Conservation (phyloP, 2,888 invertebrate species). For the Coremacera marginata region DNA sequence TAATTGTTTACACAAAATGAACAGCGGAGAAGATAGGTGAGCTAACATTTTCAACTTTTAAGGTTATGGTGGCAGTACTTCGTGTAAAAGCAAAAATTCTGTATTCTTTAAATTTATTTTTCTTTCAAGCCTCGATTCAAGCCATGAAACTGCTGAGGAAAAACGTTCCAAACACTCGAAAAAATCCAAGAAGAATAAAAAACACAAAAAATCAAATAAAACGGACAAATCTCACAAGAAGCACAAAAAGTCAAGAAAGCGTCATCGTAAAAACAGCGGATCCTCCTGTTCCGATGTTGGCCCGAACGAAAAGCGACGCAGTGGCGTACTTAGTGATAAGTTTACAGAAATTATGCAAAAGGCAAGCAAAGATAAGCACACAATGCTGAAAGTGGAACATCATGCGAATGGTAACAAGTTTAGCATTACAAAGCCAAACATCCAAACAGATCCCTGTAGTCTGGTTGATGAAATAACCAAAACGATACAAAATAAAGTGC, state of each 20-base stretch:
- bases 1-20: slow-evolving; percentile 44
- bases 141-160: slow-evolving; percentile 55
- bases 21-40: slow-evolving; percentile 56
- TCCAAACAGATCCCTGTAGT: slow-evolving; percentile 70
- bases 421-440: slow-evolving; percentile 59
- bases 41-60: slow-evolving; percentile 36
- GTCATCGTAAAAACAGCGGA: slow-evolving; percentile 69
- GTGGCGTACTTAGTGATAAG: slow-evolving; percentile 60
- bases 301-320: slow-evolving; percentile 57
- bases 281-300: slow-evolving; percentile 59
- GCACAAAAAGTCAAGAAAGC: slow-evolving; percentile 74
- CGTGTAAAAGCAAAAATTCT: slow-evolving; percentile 25
- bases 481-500: slow-evolving; percentile 66
- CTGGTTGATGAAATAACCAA: slow-evolving; percentile 71
- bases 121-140: slow-evolving; percentile 59
- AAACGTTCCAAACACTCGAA: slow-evolving; percentile 64
- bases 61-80: slow-evolving; percentile 48
- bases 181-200: slow-evolving; percentile 76
- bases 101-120: slow-evolving; percentile 36
- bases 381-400: slow-evolving; percentile 51
- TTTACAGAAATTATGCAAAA: slow-evolving; percentile 67
- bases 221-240: slow-evolving; percentile 73
- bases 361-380: slow-evolving; percentile 56
- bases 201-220: slow-evolving; percentile 75
- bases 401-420: slow-evolving; percentile 60